A percentile compares a stretch with the other conserved stretches of the same genome.
Conservation (phyloP, 2,888 invertebrate genomes). For the Lissonota sp. region DNA sequence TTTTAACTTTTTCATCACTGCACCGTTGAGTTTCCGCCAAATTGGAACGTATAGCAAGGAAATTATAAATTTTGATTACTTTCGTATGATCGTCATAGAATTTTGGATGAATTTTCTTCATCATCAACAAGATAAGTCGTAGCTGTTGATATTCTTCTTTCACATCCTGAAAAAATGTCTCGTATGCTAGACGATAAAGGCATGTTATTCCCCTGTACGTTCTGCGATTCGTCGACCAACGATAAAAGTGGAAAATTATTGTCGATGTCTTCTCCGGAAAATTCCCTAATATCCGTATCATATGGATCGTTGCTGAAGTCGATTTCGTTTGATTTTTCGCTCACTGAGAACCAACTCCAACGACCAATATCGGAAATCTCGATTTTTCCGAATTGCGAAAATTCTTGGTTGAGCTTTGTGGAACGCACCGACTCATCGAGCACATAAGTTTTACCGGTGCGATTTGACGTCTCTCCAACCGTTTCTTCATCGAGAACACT, state of each 20-base stretch:
- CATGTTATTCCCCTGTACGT: slow-evolving; percentile 2
- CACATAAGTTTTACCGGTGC: slow-evolving; percentile 43
- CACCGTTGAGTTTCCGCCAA: too few species aligned
- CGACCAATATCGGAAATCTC: background rate
- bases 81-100: background rate
- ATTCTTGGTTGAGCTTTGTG: background rate
- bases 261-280: slow-evolving; percentile 3
- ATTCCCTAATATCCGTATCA: background rate
- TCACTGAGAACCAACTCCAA: background rate
- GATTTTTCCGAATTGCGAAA: background rate
- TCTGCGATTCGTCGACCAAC: slow-evolving; percentile 5
- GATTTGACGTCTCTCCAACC: slow-evolving; percentile 20
- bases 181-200: background rate
- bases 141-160: background rate
- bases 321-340: background rate
- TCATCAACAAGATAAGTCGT: slow-evolving; percentile 29
- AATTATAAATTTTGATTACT: too few species aligned
- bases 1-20: too few species aligned
- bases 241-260: background rate
- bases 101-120: background rate
- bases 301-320: background rate
- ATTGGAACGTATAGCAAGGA: too few species aligned
- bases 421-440: slow-evolving; percentile 22
- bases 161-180: background rate
- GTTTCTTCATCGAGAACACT: background rate